Conservation (phyloP, 2,888 invertebrate species). For the Criorhina ranunculi region DNA sequence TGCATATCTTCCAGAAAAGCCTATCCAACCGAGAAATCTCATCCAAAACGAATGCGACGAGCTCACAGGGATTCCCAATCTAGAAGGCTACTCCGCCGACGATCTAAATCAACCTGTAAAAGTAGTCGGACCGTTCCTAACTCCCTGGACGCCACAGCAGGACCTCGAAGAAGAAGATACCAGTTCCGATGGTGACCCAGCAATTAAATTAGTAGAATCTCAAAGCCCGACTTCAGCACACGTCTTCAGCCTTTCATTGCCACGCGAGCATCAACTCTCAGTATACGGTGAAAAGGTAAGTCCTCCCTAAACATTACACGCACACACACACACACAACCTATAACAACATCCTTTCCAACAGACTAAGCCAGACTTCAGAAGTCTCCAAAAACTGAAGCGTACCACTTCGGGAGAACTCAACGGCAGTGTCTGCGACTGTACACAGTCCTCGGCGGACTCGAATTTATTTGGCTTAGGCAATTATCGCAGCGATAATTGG, state of each 20-base stretch:
- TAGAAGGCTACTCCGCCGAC: slow-evolving; percentile 14
- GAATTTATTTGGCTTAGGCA: slow-evolving; percentile 70
- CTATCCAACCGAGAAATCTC: slow-evolving; percentile 53
- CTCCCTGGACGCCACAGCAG: slow-evolving; percentile 93
- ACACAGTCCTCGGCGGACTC: slow-evolving; percentile 54
- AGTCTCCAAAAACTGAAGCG: slow-evolving; percentile 90
- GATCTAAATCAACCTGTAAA: slow-evolving; percentile 41
- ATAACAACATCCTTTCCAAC: too few species aligned
- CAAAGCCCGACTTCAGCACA: slow-evolving; percentile 85
- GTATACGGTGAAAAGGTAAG: slow-evolving; percentile 78
- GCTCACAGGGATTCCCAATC: slow-evolving; percentile 15
- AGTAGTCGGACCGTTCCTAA: slow-evolving; percentile 77
- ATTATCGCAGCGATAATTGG: slow-evolving; percentile 88
- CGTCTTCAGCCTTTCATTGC: slow-evolving; percentile 91
- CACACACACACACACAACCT: too few species aligned
- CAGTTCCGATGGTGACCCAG: slow-evolving; percentile 79
- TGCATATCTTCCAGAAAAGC: slow-evolving; percentile 79
- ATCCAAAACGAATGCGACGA: slow-evolving; percentile 24
- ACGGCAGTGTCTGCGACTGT: slow-evolving; percentile 39
- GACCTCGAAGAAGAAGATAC: slow-evolving; percentile 89
- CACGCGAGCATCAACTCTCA: slow-evolving; percentile 87
- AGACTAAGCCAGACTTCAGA: slow-evolving; percentile 86
- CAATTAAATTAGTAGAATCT: slow-evolving; percentile 70
- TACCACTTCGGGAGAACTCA: slow-evolving; percentile 88
- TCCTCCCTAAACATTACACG: too few species aligned